phyloP scores from a whole-genome alignment of 2,797 vertebrate genomes.

The Falco rusticolus region DNA sequence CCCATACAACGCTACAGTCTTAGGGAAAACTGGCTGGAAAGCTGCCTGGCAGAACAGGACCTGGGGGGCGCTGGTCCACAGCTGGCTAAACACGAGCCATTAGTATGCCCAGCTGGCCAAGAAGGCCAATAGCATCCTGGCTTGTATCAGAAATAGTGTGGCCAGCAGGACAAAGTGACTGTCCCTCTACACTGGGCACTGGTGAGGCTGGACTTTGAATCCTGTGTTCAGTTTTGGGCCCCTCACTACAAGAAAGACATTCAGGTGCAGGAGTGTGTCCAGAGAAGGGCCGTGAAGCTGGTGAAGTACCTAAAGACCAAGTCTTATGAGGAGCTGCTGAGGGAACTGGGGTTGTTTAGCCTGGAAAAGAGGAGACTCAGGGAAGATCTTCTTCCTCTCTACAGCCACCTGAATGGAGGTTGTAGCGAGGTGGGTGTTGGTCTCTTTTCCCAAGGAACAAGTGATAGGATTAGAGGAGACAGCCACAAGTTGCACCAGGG shows the following conservation, averaged over 20 bases:
- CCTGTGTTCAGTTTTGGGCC: background rate
- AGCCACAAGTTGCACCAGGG: background rate
- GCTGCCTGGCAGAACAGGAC: background rate
- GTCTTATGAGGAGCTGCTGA: background rate
- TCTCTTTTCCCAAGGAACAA: background rate
- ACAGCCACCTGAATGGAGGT: background rate
- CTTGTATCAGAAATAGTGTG: background rate
- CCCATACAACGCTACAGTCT: background rate
- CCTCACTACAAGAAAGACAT: too few species aligned
- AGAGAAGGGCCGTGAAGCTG: background rate
- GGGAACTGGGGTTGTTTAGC: background rate
- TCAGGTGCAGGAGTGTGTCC: background rate
- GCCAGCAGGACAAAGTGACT: background rate
- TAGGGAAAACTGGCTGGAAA: background rate
- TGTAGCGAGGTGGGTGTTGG: background rate
- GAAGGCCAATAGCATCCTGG: background rate
- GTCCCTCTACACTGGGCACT: fast-evolving
- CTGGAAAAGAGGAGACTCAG: background rate
- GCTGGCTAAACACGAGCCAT: background rate
- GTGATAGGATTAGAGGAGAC: background rate
- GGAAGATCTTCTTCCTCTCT: background rate
- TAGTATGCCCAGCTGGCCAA: background rate
- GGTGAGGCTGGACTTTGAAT: background rate
- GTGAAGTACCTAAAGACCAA: background rate
- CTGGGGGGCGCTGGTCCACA: background rate